phyloP scores from a whole-genome alignment of 2,888 invertebrate species.

The Uloborus plumipes region DNA sequence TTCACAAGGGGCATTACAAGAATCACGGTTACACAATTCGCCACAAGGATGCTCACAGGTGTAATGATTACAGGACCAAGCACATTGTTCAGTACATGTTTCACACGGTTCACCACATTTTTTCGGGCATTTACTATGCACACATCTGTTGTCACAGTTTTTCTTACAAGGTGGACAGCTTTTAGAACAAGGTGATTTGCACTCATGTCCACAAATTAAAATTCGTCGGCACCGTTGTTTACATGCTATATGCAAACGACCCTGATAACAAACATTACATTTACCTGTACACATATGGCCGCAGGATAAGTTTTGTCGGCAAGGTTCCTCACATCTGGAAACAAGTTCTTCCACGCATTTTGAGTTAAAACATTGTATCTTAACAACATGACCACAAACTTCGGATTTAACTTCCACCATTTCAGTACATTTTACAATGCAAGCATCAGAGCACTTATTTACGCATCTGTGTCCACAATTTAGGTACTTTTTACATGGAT shows the following conservation, averaged over 20 bases:
- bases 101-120: conserved; percentile 69
- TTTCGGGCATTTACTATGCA: conserved; percentile 69
- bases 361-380: conserved; percentile 30
- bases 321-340: conserved; percentile 67
- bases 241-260: conserved; percentile 71
- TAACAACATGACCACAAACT: conserved; percentile 39
- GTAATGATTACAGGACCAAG: conserved; percentile 70
- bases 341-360: conserved; percentile 13
- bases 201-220: conserved; percentile 72
- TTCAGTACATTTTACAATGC: conserved; percentile 58
- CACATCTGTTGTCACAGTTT: conserved; percentile 70
- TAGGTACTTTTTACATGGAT: conserved; percentile 68
- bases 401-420: conserved; percentile 14
- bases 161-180: conserved; percentile 71
- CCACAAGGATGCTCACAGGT: conserved; percentile 70
- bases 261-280: conserved; percentile 70
- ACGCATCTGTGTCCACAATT: conserved; percentile 70
- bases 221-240: conserved; percentile 68
- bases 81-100: conserved; percentile 71
- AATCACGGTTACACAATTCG: conserved; percentile 71
- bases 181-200: conserved; percentile 70
- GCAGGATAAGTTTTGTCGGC: conserved; percentile 68
- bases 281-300: conserved; percentile 69
- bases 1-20: conserved; percentile 70
- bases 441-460: conserved; percentile 71